Evolutionary conservation across 2,888 invertebrate genomes (phyloP).

Genomic region (Phortica magna): DNA sequence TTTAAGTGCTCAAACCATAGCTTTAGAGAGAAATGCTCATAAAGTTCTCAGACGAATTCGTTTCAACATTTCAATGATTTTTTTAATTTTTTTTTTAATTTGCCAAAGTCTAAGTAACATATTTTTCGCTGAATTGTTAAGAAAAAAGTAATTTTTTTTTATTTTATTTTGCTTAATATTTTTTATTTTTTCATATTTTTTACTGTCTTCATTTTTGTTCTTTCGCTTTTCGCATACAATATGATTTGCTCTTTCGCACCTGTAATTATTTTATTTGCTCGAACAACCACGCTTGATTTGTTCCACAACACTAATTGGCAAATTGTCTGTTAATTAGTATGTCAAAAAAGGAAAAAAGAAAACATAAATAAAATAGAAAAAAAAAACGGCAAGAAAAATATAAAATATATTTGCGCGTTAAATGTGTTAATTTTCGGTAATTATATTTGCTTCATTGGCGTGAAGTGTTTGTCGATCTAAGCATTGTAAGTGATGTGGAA

Average conservation of each 20-base stretch:
- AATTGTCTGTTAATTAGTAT: conserved; percentile 58
- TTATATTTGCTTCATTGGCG: conserved; percentile 13
- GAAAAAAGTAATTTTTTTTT: no score
- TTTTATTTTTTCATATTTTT: not conserved
- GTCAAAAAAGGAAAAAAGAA: conserved; percentile 42
- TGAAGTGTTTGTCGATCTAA: not conserved
- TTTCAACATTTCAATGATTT: no score
- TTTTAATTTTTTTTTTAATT: no score
- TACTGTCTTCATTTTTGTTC: not conserved
- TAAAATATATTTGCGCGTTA: not conserved
- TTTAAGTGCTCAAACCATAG: no score
- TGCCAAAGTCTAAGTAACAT: no score
- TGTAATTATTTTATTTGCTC: not conserved
- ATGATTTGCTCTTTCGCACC: not conserved
- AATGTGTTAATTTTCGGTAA: conserved; percentile 19
- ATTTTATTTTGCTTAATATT: no score
- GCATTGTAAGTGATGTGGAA: not conserved
- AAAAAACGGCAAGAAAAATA: conserved; percentile 1
- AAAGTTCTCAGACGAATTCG: no score
- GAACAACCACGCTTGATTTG: conserved; percentile 3
- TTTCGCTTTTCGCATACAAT: no score
- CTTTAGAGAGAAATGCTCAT: no score
- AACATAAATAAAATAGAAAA: conserved; percentile 36
- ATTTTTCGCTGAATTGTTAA: no score
- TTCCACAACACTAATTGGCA: conserved; percentile 49